Evolutionary conservation across 2,113 vertebrate species (phyloP).

Genomic region (Isichthys henryi): DNA sequence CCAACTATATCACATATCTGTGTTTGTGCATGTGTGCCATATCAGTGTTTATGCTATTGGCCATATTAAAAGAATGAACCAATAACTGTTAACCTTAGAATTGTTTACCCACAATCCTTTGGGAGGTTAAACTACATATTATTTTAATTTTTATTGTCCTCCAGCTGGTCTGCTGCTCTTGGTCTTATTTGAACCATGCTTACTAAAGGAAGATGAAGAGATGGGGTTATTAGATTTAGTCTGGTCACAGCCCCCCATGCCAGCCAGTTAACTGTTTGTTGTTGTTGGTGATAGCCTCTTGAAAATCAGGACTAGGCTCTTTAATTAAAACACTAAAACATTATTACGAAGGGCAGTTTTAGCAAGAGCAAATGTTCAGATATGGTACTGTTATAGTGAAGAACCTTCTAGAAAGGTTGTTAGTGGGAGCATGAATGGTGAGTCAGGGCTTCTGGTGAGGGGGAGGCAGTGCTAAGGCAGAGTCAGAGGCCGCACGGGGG

Average conservation of each 20-base stretch:
- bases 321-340: constrained; percentile 4
- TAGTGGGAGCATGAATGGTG: neutral
- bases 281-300: neutral
- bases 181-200: neutral
- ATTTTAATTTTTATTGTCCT: neutral
- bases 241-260: neutral
- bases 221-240: neutral
- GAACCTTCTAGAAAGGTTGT: neutral
- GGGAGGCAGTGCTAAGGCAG: neutral
- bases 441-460: neutral
- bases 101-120: neutral
- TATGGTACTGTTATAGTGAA: neutral
- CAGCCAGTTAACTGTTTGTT: neutral
- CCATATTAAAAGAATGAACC: neutral
- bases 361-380: neutral
- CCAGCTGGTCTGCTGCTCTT: neutral
- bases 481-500: neutral
- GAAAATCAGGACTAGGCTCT: neutral
- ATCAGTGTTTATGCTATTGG: neutral
- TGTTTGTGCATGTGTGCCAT: neutral
- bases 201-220: neutral
- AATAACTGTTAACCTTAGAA: neutral
- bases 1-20: neutral
- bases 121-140: neutral
- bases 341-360: constrained; percentile 2